Conservation (phyloP, 2,888 invertebrate species). For the Papilio gigon region DNA sequence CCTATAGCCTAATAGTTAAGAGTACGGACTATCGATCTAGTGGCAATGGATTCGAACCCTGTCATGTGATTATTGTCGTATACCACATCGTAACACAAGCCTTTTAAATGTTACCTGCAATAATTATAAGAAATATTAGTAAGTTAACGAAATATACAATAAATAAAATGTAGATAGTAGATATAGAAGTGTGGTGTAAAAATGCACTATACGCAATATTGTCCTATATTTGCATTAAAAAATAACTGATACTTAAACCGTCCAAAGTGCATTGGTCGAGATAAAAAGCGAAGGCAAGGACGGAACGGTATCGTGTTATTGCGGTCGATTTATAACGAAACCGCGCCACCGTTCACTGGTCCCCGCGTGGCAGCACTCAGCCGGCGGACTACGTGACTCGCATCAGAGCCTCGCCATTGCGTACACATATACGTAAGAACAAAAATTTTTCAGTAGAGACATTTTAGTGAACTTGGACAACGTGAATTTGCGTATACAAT, state of each 20-base stretch:
- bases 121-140: too few species aligned
- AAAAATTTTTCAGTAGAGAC: not conserved
- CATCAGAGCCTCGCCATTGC: conserved; percentile 27
- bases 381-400: conserved; percentile 39
- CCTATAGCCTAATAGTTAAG: not conserved
- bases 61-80: too few species aligned
- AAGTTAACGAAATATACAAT: not conserved
- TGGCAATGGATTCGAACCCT: too few species aligned
- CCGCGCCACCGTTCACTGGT: conserved; percentile 41
- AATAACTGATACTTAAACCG: not conserved
- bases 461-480: not conserved
- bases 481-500: too few species aligned
- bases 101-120: too few species aligned
- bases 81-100: too few species aligned
- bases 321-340: conserved; percentile 45
- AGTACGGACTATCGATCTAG: too few species aligned
- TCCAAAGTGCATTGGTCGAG: conserved; percentile 17
- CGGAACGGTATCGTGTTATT: conserved; percentile 27
- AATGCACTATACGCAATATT: too few species aligned
- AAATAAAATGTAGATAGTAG: too few species aligned
- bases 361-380: conserved; percentile 22
- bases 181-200: too few species aligned
- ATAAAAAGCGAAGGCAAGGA: conserved; percentile 22
- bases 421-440: not conserved
- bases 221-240: not conserved